Base-by-base conservation (phyloP, 2,113 vertebrate species). In the Cyprinodon brontotheroides region DNA sequence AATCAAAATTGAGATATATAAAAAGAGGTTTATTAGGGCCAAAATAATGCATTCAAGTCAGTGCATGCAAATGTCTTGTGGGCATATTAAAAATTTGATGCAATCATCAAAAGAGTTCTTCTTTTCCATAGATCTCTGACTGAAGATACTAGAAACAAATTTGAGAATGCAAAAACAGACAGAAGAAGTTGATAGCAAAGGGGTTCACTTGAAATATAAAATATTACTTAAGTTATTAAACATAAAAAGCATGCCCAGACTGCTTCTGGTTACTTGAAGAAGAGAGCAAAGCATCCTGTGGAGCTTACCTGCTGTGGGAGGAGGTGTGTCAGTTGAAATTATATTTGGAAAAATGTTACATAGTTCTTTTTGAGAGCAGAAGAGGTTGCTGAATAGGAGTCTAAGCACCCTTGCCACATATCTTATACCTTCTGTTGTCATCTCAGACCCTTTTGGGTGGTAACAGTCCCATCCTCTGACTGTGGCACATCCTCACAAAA, bases 211-310 rank as follows among this genome's bases (percentile, higher is more conserved):
- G 29, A 29, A 29, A 29, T 29, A 29, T 29, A 2, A 29, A 29
- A 29, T 29, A 29, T 29, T 29, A 29, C 29, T 29, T 29, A 1
- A 29, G 29, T 29, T 1, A 29, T 29, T 29, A 29, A 29, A 29
- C 29, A 29, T 29, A 29, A 29, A 29, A 29, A 29, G 29, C 29
- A 29, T 29, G 29, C 29, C 29, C 29, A 29, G 29, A 61, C 79
- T 60, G 40, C 50, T 68, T 64, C 57, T 37, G 61, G 61, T 12
- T 38, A 37, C 61, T 62, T 37, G 37, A 38, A 62, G 61, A 62
- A 62, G 61, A 62, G 61, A 62, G 29, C 61, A 62, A 62, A 62
- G 61, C 14, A 62, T 62, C 36, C 61, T 62, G 29, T 62, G 61
- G 61, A 62, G 37, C 61, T 62, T 38, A 38, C 61, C 61, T 62